These are phyloP conservation scores for Eupithecia dodoneata DNA, from an alignment of 2,888 invertebrate species.

Conservation along the genomic window DNA sequence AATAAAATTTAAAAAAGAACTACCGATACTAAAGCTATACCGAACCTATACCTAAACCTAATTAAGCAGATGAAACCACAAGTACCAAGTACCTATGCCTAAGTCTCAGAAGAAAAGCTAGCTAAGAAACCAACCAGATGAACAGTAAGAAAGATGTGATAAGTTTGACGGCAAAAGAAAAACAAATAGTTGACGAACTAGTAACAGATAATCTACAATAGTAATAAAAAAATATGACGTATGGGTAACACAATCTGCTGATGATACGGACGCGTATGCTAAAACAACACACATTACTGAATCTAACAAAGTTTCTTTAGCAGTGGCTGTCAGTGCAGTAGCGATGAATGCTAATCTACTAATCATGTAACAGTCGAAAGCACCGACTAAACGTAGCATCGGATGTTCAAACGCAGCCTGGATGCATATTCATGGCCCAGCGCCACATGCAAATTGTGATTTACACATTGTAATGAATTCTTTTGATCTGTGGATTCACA, in stretches of 20 bases:
- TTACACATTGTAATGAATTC: conserved; percentile 85
- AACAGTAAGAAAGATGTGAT: background rate
- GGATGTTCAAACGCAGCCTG: conserved; percentile 75
- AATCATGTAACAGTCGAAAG: conserved; percentile 16
- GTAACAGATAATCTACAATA: background rate
- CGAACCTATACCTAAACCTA: no score
- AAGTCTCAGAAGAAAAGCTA: background rate
- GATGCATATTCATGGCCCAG: conserved; percentile 82
- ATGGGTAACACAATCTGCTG: background rate
- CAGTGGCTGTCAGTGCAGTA: background rate
- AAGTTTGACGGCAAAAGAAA: background rate
- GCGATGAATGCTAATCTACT: conserved; percentile 18
- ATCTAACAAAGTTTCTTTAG: background rate
- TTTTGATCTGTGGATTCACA: conserved; percentile 84
- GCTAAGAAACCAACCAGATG: background rate
- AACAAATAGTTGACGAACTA: background rate
- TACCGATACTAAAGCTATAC: no score
- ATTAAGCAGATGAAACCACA: no score
- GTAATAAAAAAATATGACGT: background rate
- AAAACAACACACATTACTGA: background rate
- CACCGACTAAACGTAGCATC: conserved; percentile 65
- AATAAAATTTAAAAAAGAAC: no score
- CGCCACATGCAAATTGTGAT: conserved; percentile 84
- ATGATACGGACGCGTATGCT: background rate
- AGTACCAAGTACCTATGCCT: background rate